phyloP scores from a whole-genome alignment of 2,888 invertebrate species.

The Ernsta delagoae region DNA sequence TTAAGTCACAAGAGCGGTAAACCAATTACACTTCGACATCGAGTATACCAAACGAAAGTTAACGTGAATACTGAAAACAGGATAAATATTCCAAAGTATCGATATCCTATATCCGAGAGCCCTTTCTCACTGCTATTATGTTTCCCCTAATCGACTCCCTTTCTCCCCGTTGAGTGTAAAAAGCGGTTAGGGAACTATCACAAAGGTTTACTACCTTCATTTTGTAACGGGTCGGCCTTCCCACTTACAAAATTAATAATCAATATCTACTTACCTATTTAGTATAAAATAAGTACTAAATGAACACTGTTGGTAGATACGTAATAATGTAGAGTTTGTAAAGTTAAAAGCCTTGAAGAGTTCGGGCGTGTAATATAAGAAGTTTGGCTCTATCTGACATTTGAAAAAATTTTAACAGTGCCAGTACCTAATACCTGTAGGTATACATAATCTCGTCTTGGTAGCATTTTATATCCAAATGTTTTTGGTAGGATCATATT shows the following conservation, averaged over 20 bases:
- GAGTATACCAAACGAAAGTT: background rate
- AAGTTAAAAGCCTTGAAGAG: too few species aligned
- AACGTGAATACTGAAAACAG: slow-evolving; percentile 10
- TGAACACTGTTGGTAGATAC: too few species aligned
- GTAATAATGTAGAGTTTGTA: too few species aligned
- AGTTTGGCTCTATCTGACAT: too few species aligned
- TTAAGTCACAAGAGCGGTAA: background rate
- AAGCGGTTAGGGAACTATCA: slow-evolving; percentile 1
- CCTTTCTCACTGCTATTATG: slow-evolving; percentile 12
- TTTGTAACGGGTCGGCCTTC: background rate
- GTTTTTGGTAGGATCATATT: too few species aligned
- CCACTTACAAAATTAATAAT: background rate
- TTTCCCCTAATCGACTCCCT: slow-evolving; percentile 25
- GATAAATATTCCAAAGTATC: slow-evolving; percentile 9
- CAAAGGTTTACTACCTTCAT: background rate
- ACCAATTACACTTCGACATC: slow-evolving; percentile 1
- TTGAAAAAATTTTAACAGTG: too few species aligned
- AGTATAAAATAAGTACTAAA: too few species aligned
- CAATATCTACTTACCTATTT: too few species aligned
- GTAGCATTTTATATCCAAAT: too few species aligned
- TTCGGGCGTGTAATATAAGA: too few species aligned
- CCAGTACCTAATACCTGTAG: too few species aligned
- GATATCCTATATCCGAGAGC: slow-evolving; percentile 8
- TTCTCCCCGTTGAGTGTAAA: background rate
- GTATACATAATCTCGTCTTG: too few species aligned